Base-by-base conservation (phyloP, 2,797 vertebrate genomes). In the Gymnocypris eckloni region DNA sequence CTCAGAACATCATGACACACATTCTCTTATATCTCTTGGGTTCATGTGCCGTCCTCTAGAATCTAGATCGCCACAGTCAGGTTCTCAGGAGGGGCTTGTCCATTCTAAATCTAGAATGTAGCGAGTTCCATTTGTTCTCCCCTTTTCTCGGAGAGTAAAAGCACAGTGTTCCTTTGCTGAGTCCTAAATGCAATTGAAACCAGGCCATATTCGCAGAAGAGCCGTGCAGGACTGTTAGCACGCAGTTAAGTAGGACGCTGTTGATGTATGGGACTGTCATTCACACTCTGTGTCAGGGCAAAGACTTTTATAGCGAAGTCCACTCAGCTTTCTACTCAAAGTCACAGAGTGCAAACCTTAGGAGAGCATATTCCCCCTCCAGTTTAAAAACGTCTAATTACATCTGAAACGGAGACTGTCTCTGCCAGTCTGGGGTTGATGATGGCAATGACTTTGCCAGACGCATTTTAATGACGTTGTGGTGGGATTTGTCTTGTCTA, bases 71-170 rank as follows among this genome's bases (percentile, higher is more conserved):
- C 52, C 67, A 61, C 25, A 25, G 41, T 61, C 84, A 54, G 56
- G 28, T 84, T 84, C 88, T 89, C 86, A 84, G 56, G 86, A 86
- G 84, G 82, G 45, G 67, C 79, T 59, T 52, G 81, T 78, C 83
- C 64, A 66, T 77, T 83, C 81, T 90, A 82, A 87, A 88, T 90
- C 87, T 75, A 86, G 88, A 86, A 81, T 78, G 54, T 80, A 67
- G 73, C 18, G 8, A 18, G 56, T 43, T 84, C 59, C 82, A 75
- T 66, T 84, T 76, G 73, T 77, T 86, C 81, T 72, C 82, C 69
- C 8, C 16, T 52, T 25, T 77, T 61, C 82, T 76, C 28, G 1
- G 59, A 77, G 77, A 37, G 10, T 76, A 48, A 77, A 72, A 82
- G 73, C 73, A 16, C 82, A 80, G 84, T 20, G 59, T 82, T 84